Evolutionary conservation across 2,888 invertebrate species (phyloP).

Genomic region (Spodoptera littoralis): DNA sequence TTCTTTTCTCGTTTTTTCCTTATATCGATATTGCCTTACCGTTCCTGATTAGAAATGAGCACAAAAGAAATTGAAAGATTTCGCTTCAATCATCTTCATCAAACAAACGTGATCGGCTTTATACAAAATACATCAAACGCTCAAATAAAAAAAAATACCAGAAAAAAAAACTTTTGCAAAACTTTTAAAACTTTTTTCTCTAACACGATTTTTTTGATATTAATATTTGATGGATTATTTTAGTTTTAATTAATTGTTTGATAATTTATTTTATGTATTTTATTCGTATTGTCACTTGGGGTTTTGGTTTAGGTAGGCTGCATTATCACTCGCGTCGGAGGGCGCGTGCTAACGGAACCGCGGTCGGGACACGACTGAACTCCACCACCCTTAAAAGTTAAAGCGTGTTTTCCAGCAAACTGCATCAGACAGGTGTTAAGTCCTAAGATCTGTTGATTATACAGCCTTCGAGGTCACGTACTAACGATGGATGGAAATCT

Average conservation of each 20-base stretch:
- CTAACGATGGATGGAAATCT: constrained; percentile 23
- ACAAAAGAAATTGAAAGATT: constrained; percentile 15
- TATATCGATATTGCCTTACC: constrained; percentile 36
- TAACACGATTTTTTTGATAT: constrained; percentile 12
- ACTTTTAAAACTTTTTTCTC: constrained; percentile 24
- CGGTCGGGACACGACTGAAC: constrained; percentile 56
- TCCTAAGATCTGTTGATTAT: constrained; percentile 31
- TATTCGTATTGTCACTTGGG: constrained; percentile 24
- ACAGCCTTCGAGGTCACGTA: constrained; percentile 30
- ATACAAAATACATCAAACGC: neutral
- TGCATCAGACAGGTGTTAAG: constrained; percentile 45
- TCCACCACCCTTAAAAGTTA: constrained; percentile 23
- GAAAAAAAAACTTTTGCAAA: constrained; percentile 42
- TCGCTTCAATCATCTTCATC: neutral
- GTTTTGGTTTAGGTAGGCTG: constrained; percentile 18
- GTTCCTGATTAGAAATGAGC: constrained; percentile 21
- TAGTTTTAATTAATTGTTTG: no score
- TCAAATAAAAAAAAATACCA: constrained; percentile 1
- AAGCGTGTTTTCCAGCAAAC: constrained; percentile 36
- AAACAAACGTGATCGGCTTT: constrained; percentile 2
- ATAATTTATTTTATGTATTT: constrained; percentile 3
- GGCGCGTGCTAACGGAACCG: constrained; percentile 52
- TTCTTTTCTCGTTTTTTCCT: constrained; percentile 24
- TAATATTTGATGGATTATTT: no score
- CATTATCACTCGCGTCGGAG: constrained; percentile 29